phyloP scores from a whole-genome alignment of 1,140 invertebrate species.

The Dinoponera quadriceps region DNA sequence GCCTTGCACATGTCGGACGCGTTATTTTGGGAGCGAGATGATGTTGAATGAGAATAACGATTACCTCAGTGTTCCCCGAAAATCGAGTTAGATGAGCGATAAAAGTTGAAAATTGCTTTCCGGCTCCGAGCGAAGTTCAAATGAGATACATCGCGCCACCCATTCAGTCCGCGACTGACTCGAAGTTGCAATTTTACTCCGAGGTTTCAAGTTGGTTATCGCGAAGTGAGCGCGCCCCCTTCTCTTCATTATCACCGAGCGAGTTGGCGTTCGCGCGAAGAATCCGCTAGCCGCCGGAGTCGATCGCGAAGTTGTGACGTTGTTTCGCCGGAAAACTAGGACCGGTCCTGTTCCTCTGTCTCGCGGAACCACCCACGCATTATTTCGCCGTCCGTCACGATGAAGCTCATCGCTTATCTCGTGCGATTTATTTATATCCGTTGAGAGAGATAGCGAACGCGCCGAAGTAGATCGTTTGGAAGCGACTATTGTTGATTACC shows the following conservation, averaged over 20 bases:
- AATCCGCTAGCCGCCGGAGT: neutral
- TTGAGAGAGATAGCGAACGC: neutral
- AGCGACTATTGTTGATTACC: slow-evolving; percentile 14
- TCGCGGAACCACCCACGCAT: slow-evolving; percentile 8
- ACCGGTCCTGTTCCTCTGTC: neutral
- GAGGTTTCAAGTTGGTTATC: slow-evolving; percentile 42
- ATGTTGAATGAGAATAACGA: neutral
- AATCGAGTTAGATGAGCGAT: slow-evolving; percentile 26
- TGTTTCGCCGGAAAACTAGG: slow-evolving; percentile 12
- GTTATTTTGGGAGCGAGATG: neutral
- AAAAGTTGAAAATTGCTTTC: slow-evolving; percentile 40
- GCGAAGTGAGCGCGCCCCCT: slow-evolving; percentile 8
- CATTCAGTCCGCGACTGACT: slow-evolving; percentile 29
- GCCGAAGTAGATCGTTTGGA: slow-evolving; percentile 22
- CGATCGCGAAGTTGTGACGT: slow-evolving; percentile 29
- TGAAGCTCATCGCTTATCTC: slow-evolving; percentile 1
- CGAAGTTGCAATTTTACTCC: slow-evolving; percentile 44
- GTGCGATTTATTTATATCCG: slow-evolving; percentile 37
- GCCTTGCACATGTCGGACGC: neutral
- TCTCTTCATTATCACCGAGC: slow-evolving; percentile 34
- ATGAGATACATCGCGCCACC: slow-evolving; percentile 13
- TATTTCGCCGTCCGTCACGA: slow-evolving; percentile 24
- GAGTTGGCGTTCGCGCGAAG: neutral
- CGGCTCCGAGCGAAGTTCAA: neutral
- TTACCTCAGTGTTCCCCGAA: neutral